Base-by-base conservation (phyloP, 1,140 invertebrate species). In the Lepidurus apus region DNA sequence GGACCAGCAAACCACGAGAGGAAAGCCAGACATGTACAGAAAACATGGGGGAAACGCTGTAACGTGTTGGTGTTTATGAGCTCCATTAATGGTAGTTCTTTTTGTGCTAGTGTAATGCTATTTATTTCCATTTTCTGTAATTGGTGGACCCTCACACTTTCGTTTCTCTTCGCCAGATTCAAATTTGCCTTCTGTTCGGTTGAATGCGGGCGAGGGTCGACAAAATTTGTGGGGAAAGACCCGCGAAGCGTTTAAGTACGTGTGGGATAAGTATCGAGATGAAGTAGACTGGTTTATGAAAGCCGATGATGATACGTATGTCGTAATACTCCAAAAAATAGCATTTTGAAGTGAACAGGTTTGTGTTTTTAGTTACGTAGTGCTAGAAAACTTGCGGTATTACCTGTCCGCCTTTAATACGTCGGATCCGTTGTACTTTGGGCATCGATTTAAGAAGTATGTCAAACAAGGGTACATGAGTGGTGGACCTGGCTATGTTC, bases 211-310 rank as follows among this genome's bases (percentile, higher is more conserved):
- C 11, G 97, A 98, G 85, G 96, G 96, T 2, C 87, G 96, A 75
- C 89, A 97, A 81, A 91, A 93, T 84, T 86, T 98, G 9, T 98
- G 96, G 94, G 93, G 91, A n/a, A 98, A 98, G 87, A 98, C 97
- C 0, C 96, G 96, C 86, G 91, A 92, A 82, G 95, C 95, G 0
- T 98, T 97, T 85, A 90, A 91, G 83, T 95, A 96, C 83, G 88
- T 95, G 42, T 95, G 95, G 82, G 87, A 93, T 76, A 88, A 95
- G 83, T 91, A 98, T 83, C 86, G 89, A 43, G 88, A 95, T 81
- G 88, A 95, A 81, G 92, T 90, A 17, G 95, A 97, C 85, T 97
- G 95, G 95, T 96, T 96, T 84, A 86, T 97, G 80, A 98, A 98
- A 85, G 95, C 95, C 43, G 95, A 98, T 83, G 95, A 97, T 85